Evolutionary conservation across 2,113 vertebrate genomes (phyloP).

Genomic region (Eulemur macaco): DNA sequence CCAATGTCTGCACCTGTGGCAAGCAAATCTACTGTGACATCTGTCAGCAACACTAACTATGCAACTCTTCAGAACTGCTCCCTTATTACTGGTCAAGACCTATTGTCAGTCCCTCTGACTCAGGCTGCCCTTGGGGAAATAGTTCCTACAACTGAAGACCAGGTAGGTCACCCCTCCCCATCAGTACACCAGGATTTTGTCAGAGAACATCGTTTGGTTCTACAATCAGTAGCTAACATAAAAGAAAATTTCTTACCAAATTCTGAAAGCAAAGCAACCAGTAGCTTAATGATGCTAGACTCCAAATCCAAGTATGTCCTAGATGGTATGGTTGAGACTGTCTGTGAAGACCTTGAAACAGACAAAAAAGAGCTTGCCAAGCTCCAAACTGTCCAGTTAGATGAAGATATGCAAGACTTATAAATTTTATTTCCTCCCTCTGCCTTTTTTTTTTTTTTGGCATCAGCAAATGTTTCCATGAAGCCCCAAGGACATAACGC

Average conservation of each 20-base stretch:
- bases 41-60: conserved; percentile 89
- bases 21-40: conserved; percentile 90
- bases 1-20: conserved; percentile 83
- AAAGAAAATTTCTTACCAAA: conserved; percentile 92
- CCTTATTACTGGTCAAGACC: conserved; percentile 86
- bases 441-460: conserved; percentile 58
- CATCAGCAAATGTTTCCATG: conserved; percentile 71
- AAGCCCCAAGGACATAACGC: conserved; percentile 73
- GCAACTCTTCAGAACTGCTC: conserved; percentile 89
- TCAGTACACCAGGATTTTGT: conserved; percentile 88
- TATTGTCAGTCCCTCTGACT: conserved; percentile 84
- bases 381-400: conserved; percentile 98
- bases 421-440: conserved; percentile 74
- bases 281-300: conserved; percentile 86
- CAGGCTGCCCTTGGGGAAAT: conserved; percentile 83
- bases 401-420: conserved; percentile 96
- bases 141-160: conserved; percentile 78
- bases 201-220: conserved; percentile 87
- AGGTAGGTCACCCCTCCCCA: conserved; percentile 80
- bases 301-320: conserved; percentile 90
- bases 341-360: conserved; percentile 95
- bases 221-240: conserved; percentile 88
- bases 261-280: conserved; percentile 88
- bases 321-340: conserved; percentile 90
- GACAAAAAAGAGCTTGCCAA: conserved; percentile 98